Evolutionary conservation across 1,140 invertebrate genomes (phyloP).

Genomic region (Pseudomyrmex cubaensis): DNA sequence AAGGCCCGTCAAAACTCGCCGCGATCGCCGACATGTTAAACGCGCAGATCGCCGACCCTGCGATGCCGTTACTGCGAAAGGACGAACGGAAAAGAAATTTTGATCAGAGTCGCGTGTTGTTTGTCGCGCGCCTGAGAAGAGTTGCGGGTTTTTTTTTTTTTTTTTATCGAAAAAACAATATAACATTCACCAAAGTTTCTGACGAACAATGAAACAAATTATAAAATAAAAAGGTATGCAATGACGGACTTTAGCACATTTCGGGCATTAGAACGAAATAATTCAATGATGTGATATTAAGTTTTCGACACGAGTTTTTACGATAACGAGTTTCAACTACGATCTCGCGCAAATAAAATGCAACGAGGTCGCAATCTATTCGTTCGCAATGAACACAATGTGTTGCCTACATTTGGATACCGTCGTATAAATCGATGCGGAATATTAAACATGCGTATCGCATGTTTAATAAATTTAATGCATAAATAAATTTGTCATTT

Average conservation of each 20-base stretch:
- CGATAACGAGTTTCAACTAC: no score
- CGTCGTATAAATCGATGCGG: no score
- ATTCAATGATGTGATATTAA: neutral
- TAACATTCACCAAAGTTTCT: neutral
- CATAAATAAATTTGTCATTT: conserved; percentile 49
- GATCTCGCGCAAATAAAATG: no score
- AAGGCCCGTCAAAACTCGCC: conserved; percentile 93
- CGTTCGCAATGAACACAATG: neutral
- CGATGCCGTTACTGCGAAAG: conserved; percentile 92
- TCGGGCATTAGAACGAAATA: neutral
- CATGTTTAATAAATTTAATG: no score
- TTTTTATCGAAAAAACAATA: neutral
- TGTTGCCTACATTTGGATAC: neutral
- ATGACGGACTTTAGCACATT: neutral
- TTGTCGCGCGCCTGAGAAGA: no score
- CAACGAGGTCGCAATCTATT: no score
- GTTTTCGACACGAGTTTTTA: neutral
- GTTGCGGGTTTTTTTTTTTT: conserved; percentile 1
- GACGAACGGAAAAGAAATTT: neutral
- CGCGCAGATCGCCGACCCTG: conserved; percentile 96
- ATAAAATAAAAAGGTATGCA: neutral
- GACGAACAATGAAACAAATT: neutral
- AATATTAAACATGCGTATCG: neutral
- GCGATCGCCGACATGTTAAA: conserved; percentile 95
- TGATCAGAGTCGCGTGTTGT: neutral